Conservation (phyloP, 2,888 invertebrate genomes). For the Cryptops parisi region DNA sequence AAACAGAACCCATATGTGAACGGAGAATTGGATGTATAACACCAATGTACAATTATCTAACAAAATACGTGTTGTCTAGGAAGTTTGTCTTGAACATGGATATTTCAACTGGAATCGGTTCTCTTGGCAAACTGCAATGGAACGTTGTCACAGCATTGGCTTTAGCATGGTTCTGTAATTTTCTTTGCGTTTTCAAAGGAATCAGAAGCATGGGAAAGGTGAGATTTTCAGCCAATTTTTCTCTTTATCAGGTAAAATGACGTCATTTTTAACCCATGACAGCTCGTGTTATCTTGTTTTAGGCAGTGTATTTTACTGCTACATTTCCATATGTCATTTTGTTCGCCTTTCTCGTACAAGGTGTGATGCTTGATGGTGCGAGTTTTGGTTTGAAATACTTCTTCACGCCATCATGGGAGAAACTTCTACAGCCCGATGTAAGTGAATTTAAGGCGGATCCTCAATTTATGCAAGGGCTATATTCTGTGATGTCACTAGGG, state of each 20-base stretch:
- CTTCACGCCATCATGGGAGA: constrained; percentile 25
- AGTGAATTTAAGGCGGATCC: neutral
- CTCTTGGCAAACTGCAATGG: constrained; percentile 26
- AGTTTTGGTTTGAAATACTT: constrained; percentile 25
- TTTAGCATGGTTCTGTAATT: constrained; percentile 27
- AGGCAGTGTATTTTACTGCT: constrained; percentile 28
- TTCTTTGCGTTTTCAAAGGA: constrained; percentile 27
- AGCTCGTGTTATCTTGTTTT: constrained; percentile 4
- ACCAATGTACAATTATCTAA: neutral
- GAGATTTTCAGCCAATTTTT: neutral
- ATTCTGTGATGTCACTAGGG: too few relatives aligned
- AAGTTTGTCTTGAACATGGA: constrained; percentile 21
- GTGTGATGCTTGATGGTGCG: constrained; percentile 25
- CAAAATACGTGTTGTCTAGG: constrained; percentile 14
- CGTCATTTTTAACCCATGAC: constrained; percentile 3
- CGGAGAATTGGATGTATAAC: too few relatives aligned
- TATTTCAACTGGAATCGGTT: constrained; percentile 20
- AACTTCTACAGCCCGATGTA: constrained; percentile 24
- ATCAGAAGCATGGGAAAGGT: constrained; percentile 29
- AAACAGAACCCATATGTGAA: too few relatives aligned
- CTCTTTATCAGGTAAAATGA: too few relatives aligned
- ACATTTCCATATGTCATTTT: constrained; percentile 27
- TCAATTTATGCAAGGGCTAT: too few relatives aligned
- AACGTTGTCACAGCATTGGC: constrained; percentile 25
- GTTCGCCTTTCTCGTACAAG: constrained; percentile 25